These are phyloP conservation scores for Heliconius melpomene DNA, from an alignment of 1,140 invertebrate genomes.

Conservation along the genomic window DNA sequence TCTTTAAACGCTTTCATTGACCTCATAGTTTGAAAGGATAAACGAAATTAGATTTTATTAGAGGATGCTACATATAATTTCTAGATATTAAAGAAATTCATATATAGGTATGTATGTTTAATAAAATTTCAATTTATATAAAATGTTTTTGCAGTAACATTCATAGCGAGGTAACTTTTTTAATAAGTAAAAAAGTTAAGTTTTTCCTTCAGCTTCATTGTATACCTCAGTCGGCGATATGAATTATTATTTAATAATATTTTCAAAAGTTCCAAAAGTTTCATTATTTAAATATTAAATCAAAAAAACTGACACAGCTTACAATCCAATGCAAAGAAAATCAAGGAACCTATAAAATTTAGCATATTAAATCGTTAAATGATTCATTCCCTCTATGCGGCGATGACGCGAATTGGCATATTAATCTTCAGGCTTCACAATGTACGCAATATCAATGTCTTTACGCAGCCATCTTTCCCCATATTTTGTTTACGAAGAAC, in stretches of 20 bases:
- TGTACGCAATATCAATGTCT: conserved; percentile 33
- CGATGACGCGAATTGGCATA: conserved; percentile 26
- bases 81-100: background rate
- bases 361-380: background rate
- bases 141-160: no score
- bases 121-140: background rate
- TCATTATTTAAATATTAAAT: no score
- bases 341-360: background rate
- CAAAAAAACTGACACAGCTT: no score
- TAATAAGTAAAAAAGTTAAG: no score
- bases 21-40: background rate
- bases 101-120: background rate
- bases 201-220: no score
- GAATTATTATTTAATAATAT: no score
- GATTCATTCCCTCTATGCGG: background rate
- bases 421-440: conserved; percentile 32
- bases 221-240: no score
- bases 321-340: no score
- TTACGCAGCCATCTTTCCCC: conserved; percentile 23
- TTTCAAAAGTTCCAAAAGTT: no score
- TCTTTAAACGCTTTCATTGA: background rate
- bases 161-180: no score
- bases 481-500: conserved; percentile 29
- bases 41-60: background rate
- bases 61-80: background rate